Conservation (phyloP, 2,888 invertebrate species). For the Drosophila pseudotalamancana region DNA sequence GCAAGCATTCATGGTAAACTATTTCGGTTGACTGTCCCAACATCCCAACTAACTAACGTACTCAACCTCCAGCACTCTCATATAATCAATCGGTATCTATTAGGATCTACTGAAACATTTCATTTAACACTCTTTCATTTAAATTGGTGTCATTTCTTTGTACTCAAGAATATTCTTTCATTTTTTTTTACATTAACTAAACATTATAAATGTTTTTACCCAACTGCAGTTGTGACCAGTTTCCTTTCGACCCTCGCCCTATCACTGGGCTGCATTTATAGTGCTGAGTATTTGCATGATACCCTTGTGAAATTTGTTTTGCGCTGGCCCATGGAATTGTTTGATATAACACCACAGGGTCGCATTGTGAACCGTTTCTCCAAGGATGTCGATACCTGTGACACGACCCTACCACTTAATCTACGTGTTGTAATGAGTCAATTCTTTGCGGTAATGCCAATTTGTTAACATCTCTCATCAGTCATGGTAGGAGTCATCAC, state of each 20-base stretch:
- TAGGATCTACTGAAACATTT: neutral
- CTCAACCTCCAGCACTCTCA: neutral
- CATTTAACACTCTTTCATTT: neutral
- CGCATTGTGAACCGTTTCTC: slow-evolving; percentile 89
- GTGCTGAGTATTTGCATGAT: slow-evolving; percentile 87
- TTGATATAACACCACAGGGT: slow-evolving; percentile 91
- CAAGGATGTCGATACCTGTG: slow-evolving; percentile 87
- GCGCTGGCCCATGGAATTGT: slow-evolving; percentile 89
- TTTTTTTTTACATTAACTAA: neutral
- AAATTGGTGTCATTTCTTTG: neutral
- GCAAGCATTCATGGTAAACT: slow-evolving; percentile 84
- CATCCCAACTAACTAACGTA: neutral
- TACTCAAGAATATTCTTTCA: neutral
- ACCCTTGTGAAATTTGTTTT: slow-evolving; percentile 87
- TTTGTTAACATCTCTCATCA: neutral
- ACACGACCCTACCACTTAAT: slow-evolving; percentile 85
- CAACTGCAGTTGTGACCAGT: slow-evolving; percentile 77
- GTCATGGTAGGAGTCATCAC: no score
- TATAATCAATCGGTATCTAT: neutral
- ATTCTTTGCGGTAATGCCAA: slow-evolving; percentile 83
- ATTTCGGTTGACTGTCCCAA: slow-evolving; percentile 4
- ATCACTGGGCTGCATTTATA: slow-evolving; percentile 85
- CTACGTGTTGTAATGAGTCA: slow-evolving; percentile 82
- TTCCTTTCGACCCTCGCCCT: slow-evolving; percentile 82
- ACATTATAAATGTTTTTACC: slow-evolving; percentile 5